Conservation (phyloP, 2,797 vertebrate species). For the Aythya fuligula region DNA sequence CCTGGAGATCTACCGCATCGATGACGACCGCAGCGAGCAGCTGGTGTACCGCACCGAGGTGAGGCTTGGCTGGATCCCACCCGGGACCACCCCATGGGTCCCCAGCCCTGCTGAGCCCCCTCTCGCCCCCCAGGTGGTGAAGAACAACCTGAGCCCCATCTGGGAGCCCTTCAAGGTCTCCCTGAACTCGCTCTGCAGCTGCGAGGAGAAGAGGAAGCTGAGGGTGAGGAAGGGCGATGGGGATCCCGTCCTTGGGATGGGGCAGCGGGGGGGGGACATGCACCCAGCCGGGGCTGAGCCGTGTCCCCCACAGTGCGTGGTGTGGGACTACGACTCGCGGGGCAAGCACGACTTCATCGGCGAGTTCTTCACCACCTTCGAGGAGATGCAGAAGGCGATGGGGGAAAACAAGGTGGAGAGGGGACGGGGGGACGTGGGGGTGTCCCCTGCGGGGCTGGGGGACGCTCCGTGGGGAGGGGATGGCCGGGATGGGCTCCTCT, state of each 20-base stretch:
- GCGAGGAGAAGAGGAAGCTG: conserved; percentile 91
- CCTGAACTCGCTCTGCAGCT: conserved; percentile 93
- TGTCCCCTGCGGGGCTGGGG: neutral
- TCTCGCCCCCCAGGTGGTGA: conserved; percentile 85
- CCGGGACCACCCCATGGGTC: rapidly evolving
- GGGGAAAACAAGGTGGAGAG: conserved; percentile 87
- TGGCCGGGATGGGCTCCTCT: neutral
- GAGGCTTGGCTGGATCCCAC: neutral
- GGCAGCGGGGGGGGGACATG: neutral
- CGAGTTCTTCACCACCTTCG: conserved; percentile 93
- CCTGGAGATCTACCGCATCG: conserved; percentile 92
- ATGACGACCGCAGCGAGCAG: conserved; percentile 89
- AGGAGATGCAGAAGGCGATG: conserved; percentile 92
- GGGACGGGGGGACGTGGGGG: neutral
- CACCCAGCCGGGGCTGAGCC: neutral
- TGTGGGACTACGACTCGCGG: conserved; percentile 95
- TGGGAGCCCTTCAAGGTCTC: conserved; percentile 98
- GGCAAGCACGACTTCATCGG: conserved; percentile 98
- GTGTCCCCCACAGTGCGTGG: conserved; percentile 81
- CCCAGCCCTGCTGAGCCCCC: rapidly evolving
- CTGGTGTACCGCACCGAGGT: conserved; percentile 96
- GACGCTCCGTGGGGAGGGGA: neutral
- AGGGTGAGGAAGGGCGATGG: conserved; percentile 80
- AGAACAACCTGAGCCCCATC: conserved; percentile 94
- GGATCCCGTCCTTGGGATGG: rapidly evolving